Evolutionary conservation across 2,797 vertebrate genomes (phyloP).

Genomic region (Scolopax rusticola): DNA sequence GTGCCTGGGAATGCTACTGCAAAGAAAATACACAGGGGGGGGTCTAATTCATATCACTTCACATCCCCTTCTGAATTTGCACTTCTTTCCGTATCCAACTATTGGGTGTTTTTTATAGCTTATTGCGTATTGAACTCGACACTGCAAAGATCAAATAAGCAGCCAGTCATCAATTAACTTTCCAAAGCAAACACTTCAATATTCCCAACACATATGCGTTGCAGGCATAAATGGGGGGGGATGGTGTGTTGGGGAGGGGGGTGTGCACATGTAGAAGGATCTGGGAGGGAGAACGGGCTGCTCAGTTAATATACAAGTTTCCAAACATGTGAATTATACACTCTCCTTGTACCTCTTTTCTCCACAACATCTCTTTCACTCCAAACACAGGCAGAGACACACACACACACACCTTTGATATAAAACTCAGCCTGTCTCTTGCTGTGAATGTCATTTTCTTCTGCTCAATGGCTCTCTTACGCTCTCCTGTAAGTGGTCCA

Average conservation of each 20-base stretch:
- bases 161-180: slow-evolving; percentile 40
- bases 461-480: background rate
- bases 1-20: slow-evolving; percentile 23
- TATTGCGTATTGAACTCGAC: slow-evolving; percentile 14
- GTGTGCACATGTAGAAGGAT: background rate
- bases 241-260: too few relatives aligned
- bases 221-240: slow-evolving; percentile 4
- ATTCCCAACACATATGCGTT: slow-evolving; percentile 33
- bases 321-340: background rate
- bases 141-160: slow-evolving; percentile 34
- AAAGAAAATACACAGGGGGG: background rate
- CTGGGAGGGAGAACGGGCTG: background rate
- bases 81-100: slow-evolving; percentile 5
- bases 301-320: slow-evolving; percentile 9
- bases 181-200: slow-evolving; percentile 26
- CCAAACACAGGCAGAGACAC: background rate
- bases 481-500: background rate
- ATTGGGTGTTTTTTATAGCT: background rate
- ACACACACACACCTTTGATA: background rate
- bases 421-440: background rate
- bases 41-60: background rate
- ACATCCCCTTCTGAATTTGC: slow-evolving; percentile 28
- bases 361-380: background rate
- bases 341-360: background rate
- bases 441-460: slow-evolving; percentile 32